Evolutionary conservation across 2,113 vertebrate species (phyloP), one percentile per base, ranked within the genome.

Genomic region (Daphoenositta chrysoptera): DNA sequence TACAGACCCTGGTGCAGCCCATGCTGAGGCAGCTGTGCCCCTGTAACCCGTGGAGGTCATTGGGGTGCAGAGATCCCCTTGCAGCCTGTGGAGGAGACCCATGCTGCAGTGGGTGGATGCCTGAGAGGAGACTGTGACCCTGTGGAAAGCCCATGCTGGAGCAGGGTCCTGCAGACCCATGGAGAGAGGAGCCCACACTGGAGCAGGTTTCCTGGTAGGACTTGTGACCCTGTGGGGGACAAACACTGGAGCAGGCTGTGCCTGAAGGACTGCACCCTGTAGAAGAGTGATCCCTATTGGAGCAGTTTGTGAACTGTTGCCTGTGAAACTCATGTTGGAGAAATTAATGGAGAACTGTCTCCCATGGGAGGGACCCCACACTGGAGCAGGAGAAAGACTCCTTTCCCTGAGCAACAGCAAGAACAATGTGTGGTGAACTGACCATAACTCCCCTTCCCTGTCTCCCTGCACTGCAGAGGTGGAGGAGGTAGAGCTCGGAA

Each of bases 181-280:
- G 42, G 42, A 40, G 8, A 75, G 42, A 66, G 20, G 24, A 66
- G 7, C 13, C 16, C 44, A 37, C 5, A 3, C 26, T 18, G 26
- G 6, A 51, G 21, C 37, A 77, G 51, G 9, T 31, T 58, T 77
- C 13, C 17, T 51, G 31, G 13, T 30, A 31, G 51, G 71, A 57
- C 13, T 58, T 31, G 21, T 50, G 51, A 35, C 14, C 31, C 10
- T 3, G 0, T 35, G 26, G 13, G 21, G 2, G 6, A 35, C 13
- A 7, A 17, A 8, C 0, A 0, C 44, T 58, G 26, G 31, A 44
- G 31, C 17, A 60, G 44, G 6, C 44, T 37, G 24, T 60, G 44
- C 24, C 44, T 60, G 45, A 33, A 51, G 33, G 1, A 27, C 27
- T 68, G 37, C 21, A 22, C 6, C 14, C 21, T 0, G 0, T 12